A percentile compares a stretch with the other conserved stretches of the same genome.
Conservation (phyloP, 2,888 invertebrate species). For the Fragum fragum region DNA sequence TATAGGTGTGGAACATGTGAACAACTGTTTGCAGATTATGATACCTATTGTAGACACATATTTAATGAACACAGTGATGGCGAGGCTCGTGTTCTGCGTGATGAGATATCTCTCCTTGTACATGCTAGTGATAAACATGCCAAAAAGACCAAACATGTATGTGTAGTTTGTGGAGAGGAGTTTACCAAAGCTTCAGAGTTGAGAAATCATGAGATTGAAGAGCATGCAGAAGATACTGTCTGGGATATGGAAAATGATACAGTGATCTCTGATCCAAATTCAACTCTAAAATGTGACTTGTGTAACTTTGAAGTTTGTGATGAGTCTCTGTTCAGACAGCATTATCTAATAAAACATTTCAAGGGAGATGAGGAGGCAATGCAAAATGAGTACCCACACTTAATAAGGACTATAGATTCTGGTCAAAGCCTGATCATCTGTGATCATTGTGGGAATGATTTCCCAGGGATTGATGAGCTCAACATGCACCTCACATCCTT, state of each 20-base stretch:
- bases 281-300: constrained; percentile 34
- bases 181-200: constrained; percentile 16
- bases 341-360: constrained; percentile 34
- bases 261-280: background rate
- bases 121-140: constrained; percentile 35
- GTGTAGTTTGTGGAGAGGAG: constrained; percentile 32
- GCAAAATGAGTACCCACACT: constrained; percentile 6
- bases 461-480: constrained; percentile 15
- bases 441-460: constrained; percentile 50
- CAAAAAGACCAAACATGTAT: constrained; percentile 20
- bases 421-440: constrained; percentile 22
- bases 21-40: background rate
- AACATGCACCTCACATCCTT: constrained; percentile 37
- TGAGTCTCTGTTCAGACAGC: constrained; percentile 29
- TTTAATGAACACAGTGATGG: constrained; percentile 7
- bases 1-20: background rate
- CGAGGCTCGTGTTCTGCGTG: background rate
- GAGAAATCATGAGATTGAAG: constrained; percentile 35
- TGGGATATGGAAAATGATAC: constrained; percentile 2
- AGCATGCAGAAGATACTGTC: constrained; percentile 30
- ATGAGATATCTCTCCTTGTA: constrained; percentile 7
- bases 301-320: constrained; percentile 39
- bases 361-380: background rate
- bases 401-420: background rate
- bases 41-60: background rate